These are phyloP conservation scores for Sinonovacula constricta DNA, from an alignment of 1,140 invertebrate genomes.

Conservation along the genomic window DNA sequence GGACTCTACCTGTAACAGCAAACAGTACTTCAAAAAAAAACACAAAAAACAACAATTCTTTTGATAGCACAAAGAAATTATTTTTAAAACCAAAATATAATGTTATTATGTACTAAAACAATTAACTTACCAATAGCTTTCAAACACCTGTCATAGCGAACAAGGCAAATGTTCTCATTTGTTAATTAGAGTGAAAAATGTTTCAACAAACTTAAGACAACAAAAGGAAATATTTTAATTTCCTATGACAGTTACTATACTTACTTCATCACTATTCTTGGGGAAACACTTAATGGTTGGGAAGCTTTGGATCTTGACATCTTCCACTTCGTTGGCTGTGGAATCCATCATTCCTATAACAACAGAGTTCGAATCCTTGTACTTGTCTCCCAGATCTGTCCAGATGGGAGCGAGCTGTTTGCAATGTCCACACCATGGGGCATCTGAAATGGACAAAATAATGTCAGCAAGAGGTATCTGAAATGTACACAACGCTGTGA, in stretches of 20 bases:
- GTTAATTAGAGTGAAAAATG: too few species aligned
- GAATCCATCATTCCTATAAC: slow-evolving; percentile 99
- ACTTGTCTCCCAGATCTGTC: slow-evolving; percentile 93
- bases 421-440: slow-evolving; percentile 97
- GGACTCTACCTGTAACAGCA: not conserved
- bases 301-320: slow-evolving; percentile 93
- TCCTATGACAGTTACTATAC: too few species aligned
- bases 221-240: too few species aligned
- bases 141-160: too few species aligned
- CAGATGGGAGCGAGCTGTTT: slow-evolving; percentile 98
- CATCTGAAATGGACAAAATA: slow-evolving; percentile 81
- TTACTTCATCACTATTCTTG: slow-evolving; percentile 93
- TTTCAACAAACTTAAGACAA: too few species aligned
- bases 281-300: slow-evolving; percentile 98
- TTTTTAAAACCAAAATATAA: too few species aligned
- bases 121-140: too few species aligned
- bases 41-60: not conserved
- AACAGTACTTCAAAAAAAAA: not conserved
- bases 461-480: not conserved
- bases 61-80: too few species aligned
- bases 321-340: slow-evolving; percentile 96
- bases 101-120: too few species aligned
- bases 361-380: slow-evolving; percentile 88
- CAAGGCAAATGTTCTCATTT: too few species aligned
- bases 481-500: too few species aligned